Base-by-base conservation (phyloP, 2,888 invertebrate genomes). In the Hemaris fuciformis region DNA sequence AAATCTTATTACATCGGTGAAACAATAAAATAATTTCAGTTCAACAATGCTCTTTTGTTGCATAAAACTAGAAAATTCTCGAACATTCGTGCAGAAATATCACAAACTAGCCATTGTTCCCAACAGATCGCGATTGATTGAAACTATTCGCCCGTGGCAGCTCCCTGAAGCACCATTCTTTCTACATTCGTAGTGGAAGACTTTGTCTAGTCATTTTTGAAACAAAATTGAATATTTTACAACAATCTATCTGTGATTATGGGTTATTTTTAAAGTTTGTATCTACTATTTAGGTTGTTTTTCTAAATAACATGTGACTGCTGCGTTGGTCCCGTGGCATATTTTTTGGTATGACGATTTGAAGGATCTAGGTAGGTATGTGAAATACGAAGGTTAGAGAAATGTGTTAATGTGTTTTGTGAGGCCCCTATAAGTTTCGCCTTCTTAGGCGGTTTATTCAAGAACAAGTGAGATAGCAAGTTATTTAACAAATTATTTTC, bases 101-200 rank as follows among this genome's bases (percentile, higher is more conserved):
- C 22, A n/a, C 23, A 46, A 46, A 46, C 53, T 31, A 53, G 43
- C 43, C 27, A 56, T n/a, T 25, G 25, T 23, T 56, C 60, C 56
- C 43, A 31, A 57, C n/a, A 34, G 57, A 42, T 43, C 10, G 5
- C 15, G 56, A 61, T 61, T 61, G 61, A 61, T 61, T 43, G 61
- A 34, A 59, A 27, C 43, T 56, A 45, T 61, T 22, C n/a, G 15
- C n/a, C 53, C 10, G 31, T 8, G 48, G 48, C 31, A 15, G 25
- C 53, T 53, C 61, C 43, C 61, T 6, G 23, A 43, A 56, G 57
- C 22, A 42, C 34, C 10, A 43, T 57, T 61, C 34, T 53, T 53
- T 15, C 27, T 18, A 31, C 0, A 53, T 48, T 48, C 27, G 53
- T 53, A 53, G 31, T 18, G 53, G 53, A 53, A 53, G 53, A 31